phyloP scores from a whole-genome alignment of 2,113 vertebrate species.

The Microcebus lehilahytsara region DNA sequence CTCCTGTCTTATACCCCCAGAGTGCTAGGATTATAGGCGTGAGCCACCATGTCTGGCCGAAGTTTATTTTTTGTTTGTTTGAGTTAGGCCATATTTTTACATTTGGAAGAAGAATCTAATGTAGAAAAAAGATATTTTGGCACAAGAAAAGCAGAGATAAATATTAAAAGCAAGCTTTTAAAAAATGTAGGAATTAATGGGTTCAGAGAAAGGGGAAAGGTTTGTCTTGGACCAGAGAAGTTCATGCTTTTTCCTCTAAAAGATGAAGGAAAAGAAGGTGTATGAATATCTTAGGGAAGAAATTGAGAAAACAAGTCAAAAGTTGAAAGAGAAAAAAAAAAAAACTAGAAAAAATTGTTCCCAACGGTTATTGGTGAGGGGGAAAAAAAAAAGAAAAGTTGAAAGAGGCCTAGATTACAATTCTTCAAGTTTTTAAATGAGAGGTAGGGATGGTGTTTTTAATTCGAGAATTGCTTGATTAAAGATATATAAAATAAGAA shows the following conservation, averaged over 20 bases:
- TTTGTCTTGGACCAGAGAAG: not conserved
- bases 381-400: not conserved
- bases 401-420: not conserved
- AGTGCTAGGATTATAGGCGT: not conserved
- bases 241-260: not conserved
- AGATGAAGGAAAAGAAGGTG: not conserved
- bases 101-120: not conserved
- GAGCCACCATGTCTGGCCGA: not conserved
- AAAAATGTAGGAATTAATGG: not conserved
- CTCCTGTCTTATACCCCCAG: too few relatives aligned
- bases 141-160: not conserved
- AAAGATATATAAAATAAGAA: not conserved
- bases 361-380: too few relatives aligned
- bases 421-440: conserved; percentile 6
- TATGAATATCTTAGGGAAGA: not conserved
- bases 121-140: not conserved
- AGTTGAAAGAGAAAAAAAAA: not conserved
- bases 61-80: not conserved
- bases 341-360: too few relatives aligned
- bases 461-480: not conserved
- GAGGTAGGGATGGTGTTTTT: not conserved
- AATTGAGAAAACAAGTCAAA: not conserved
- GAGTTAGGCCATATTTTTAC: conserved; percentile 1
- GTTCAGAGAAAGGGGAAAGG: not conserved
- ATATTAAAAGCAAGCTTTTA: not conserved